phyloP scores from a whole-genome alignment of 1,140 invertebrate species.

The Bradynema listronoti region DNA sequence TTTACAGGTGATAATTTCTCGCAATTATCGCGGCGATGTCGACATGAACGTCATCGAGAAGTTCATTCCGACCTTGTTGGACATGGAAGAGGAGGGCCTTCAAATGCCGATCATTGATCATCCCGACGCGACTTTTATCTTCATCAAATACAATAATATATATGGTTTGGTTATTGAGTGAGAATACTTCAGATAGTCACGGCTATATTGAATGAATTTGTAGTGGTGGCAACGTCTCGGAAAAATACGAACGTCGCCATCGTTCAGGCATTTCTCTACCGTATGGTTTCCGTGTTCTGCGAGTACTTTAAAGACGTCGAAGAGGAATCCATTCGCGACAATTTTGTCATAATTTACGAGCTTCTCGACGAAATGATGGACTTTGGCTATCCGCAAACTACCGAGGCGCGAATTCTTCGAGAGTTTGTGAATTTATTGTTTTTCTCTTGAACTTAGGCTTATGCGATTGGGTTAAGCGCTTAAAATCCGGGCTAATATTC shows the following conservation, averaged over 20 bases:
- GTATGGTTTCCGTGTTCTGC: slow-evolving; percentile 90
- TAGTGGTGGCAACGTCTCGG: slow-evolving; percentile 86
- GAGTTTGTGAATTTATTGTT: slow-evolving; percentile 22
- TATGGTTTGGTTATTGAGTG: slow-evolving; percentile 63
- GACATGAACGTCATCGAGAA: slow-evolving; percentile 94
- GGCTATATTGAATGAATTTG: slow-evolving; percentile 17
- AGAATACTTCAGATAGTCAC: slow-evolving; percentile 13
- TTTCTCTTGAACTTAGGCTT: slow-evolving; percentile 1
- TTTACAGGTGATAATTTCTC: slow-evolving; percentile 71
- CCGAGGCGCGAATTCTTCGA: slow-evolving; percentile 87
- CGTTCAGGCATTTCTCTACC: slow-evolving; percentile 93
- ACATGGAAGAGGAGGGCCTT: slow-evolving; percentile 69
- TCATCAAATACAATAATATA: slow-evolving; percentile 96
- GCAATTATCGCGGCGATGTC: slow-evolving; percentile 95
- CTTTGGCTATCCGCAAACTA: slow-evolving; percentile 93
- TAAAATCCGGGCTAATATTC: slow-evolving; percentile 3
- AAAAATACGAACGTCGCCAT: slow-evolving; percentile 96
- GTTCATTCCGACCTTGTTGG: slow-evolving; percentile 94
- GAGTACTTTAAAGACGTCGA: slow-evolving; percentile 99
- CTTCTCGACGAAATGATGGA: slow-evolving; percentile 95
- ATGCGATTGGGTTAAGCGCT: no score
- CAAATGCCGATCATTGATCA: slow-evolving; percentile 62
- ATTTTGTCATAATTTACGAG: slow-evolving; percentile 99
- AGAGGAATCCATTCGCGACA: slow-evolving; percentile 97
- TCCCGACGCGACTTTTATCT: slow-evolving; percentile 81